Base-by-base conservation (phyloP, 2,888 invertebrate genomes). In the Calameuta idolon region DNA sequence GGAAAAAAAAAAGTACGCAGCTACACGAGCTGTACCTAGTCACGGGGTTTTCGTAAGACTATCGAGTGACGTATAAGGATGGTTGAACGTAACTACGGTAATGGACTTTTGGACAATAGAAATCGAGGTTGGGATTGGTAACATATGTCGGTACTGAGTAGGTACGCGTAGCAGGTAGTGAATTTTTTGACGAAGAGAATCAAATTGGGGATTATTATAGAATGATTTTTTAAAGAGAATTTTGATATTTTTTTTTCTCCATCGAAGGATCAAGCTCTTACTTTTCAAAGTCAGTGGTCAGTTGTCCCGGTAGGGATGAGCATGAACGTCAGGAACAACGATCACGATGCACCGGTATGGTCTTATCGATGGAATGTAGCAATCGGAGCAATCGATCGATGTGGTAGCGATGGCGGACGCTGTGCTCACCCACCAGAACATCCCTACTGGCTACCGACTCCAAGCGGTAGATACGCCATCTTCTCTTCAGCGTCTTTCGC, bases 391-490 rank as follows among this genome's bases (percentile, higher is more conserved):
- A 88, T 88, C 88, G 81, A 88, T 88, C 87, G 88, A 88, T 85
- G 84, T 85, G 86, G 87, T 87, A 87, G 88, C 87, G 84, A 87
- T 85, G 84, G 87, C 82, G 85, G 83, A 84, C 83, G 84, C 82
- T 82, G 87, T 87, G 88, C 87, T 87, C 87, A 85, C 84, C 87
- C 84, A 87, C 86, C 88, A 84, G 87, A 88, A 87, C 88, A 87
- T 86, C 87, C 86, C 87, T 84, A 81, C 85, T 79, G 85, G 88
- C 88, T 88, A 88, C 88, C 80, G 87, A 82, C 81, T 82, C 81
- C 69, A 35, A 82, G 73, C 75, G 73, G 55, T 33, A 76, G 86
- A 87, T 87, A 87, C 84, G 87, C 86, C 86, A 87, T 87, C 87
- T 87, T 86, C 84, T 85, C 83, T 79, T 76, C 80, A 79, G 79